Evolutionary conservation across 2,888 invertebrate species (phyloP), one percentile per base, ranked within the genome.

Genomic region (Nemotelus nigrinus): DNA sequence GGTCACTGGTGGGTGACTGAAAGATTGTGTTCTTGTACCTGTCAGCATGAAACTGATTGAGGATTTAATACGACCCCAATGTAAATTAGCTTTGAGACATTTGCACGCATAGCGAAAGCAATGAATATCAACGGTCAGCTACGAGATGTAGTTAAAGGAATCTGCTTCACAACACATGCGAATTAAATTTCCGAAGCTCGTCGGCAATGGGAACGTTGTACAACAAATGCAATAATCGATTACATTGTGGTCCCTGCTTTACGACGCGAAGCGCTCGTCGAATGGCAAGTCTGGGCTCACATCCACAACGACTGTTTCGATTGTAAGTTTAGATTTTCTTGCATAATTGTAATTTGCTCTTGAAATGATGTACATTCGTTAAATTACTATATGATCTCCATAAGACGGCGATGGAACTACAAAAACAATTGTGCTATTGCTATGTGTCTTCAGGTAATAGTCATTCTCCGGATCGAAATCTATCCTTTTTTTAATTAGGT

Each of bases 231-330:
- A 71, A 94, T 96, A 81, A 93, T 94, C 83, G 94, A 96, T 89
- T 95, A 94, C 86, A 92, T 96, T 67, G 94, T 96, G 70, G 93
- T 97, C 78, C 90, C 93, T 45, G 91, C 90, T 44, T 89, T 97
- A 84, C 97, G 97, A 2, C 90, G 93, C 68, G 90, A 88, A 81
- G 96, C 96, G 43, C 88, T 92, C 74, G 92, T 97, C 43, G 97
- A 97, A 88, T 97, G 97, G 97, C 96, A 96, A 86, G 95, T 96
- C 79, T 95, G 95, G 95, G 95, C 95, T 60, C 96, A 96, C 86
- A 90, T 93, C 77, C 94, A 95, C 88, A 96, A 96, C 87, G 93
- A 93, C 87, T 90, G 94, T 81, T 96, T 96, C 85, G 95, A 96
- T 86, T 96, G 95, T 95, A 88, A 90, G 74, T 74, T n/a, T 48